Evolutionary conservation across 2,113 vertebrate species (phyloP).

Genomic region (Andinoacara biseriatus): DNA sequence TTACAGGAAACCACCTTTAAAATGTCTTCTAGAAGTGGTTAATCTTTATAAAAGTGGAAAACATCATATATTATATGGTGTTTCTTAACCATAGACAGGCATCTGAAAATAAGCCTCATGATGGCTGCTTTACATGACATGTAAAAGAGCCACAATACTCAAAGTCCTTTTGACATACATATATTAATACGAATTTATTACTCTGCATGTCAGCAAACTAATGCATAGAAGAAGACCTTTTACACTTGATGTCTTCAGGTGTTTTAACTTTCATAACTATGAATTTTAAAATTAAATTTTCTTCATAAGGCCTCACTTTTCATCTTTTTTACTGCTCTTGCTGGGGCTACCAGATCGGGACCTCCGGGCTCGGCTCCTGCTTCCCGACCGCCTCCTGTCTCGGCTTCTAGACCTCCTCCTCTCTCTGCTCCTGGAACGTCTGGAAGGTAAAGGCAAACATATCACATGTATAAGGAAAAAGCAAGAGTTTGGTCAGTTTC

Average conservation of each 20-base stretch:
- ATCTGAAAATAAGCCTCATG: neutral
- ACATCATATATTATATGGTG: neutral
- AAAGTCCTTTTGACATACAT: neutral
- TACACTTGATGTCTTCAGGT: neutral
- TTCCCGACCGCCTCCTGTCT: conserved; percentile 87
- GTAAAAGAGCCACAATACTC: neutral
- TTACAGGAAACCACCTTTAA: fast-evolving
- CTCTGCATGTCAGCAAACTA: neutral
- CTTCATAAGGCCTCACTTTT: conserved; percentile 78
- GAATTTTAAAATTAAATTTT: neutral
- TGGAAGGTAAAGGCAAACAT: conserved; percentile 42
- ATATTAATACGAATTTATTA: neutral
- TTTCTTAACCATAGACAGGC: neutral
- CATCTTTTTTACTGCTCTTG: conserved; percentile 89
- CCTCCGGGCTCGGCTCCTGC: conserved; percentile 86
- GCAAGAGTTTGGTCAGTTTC: neutral
- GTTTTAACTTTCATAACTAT: neutral
- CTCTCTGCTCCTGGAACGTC: conserved; percentile 89
- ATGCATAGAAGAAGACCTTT: neutral
- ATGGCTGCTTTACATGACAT: neutral
- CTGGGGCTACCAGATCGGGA: conserved; percentile 87
- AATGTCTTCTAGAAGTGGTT: too few species aligned
- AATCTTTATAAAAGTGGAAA: neutral
- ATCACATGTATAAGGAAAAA: neutral
- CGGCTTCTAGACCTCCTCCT: conserved; percentile 90